A percentile compares a stretch with the other conserved stretches of the same genome.
phyloP scores from a whole-genome alignment of 2,888 invertebrate species.

The Lepetodrilus schrolli region DNA sequence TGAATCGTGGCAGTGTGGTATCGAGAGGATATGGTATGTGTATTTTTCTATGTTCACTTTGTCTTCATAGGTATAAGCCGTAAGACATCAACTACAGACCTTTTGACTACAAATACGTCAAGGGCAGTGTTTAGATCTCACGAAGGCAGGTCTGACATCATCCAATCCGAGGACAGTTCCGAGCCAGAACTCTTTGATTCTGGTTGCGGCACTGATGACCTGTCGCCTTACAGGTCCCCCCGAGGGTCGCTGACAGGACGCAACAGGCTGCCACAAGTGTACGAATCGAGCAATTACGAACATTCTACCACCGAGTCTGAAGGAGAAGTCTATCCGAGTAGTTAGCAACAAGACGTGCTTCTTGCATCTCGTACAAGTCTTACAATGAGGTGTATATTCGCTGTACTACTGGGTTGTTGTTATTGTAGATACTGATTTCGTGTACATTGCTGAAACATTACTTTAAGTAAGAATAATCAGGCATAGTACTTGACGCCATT shows the following conservation, averaged over 20 bases:
- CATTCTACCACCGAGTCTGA: conserved; percentile 9
- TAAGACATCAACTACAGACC: conserved; percentile 33
- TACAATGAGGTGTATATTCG: no score
- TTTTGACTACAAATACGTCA: neutral
- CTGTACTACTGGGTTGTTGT: no score
- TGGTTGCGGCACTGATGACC: conserved; percentile 8
- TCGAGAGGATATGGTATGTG: no score
- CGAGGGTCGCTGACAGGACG: neutral
- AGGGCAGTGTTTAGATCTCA: conserved; percentile 2
- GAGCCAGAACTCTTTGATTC: conserved; percentile 12
- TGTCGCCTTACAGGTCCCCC: conserved; percentile 16
- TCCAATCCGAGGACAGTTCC: conserved; percentile 14
- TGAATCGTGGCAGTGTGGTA: no score
- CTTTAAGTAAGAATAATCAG: no score
- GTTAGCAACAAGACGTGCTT: neutral
- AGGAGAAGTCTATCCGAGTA: neutral
- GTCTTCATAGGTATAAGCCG: conserved; percentile 30
- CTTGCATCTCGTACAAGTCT: neutral
- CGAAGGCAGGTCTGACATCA: conserved; percentile 9
- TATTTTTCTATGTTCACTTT: no score
- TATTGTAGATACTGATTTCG: no score
- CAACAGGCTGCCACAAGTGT: neutral
- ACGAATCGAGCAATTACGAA: conserved; percentile 20
- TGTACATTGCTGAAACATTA: no score
- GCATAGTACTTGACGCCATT: no score